These are phyloP conservation scores for Helostoma temminkii DNA, from an alignment of 2,797 vertebrate genomes.

Conservation along the genomic window DNA sequence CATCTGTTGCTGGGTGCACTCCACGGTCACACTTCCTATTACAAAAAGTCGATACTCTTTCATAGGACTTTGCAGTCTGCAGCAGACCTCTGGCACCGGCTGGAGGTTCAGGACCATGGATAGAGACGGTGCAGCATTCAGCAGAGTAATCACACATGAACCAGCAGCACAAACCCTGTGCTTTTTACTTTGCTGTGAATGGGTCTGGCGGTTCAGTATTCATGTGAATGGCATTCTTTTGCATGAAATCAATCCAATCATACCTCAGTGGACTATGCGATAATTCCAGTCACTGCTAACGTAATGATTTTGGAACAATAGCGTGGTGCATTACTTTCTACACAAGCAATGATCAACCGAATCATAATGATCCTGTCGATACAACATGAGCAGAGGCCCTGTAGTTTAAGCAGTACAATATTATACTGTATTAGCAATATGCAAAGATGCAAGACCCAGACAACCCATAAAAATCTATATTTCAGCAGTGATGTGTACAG, in stretches of 20 bases:
- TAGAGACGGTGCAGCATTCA: constrained; percentile 70
- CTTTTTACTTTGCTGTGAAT: constrained; percentile 30
- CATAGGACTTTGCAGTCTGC: constrained; percentile 65
- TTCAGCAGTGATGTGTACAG: neutral
- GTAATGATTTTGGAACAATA: constrained; percentile 10
- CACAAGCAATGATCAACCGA: constrained; percentile 1
- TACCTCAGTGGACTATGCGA: constrained; percentile 16
- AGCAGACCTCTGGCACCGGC: constrained; percentile 71
- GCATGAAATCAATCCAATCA: constrained; percentile 40
- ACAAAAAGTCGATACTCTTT: constrained; percentile 83
- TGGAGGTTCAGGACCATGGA: constrained; percentile 78
- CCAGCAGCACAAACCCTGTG: constrained; percentile 33
- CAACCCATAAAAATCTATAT: neutral
- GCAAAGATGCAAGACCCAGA: neutral
- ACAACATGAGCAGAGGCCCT: neutral
- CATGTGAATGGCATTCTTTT: constrained; percentile 32
- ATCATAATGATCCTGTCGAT: neutral
- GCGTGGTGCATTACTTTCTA: constrained; percentile 5
- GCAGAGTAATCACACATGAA: constrained; percentile 64
- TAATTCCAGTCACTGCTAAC: neutral
- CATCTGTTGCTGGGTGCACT: constrained; percentile 77
- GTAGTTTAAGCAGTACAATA: neutral
- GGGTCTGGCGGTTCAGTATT: constrained; percentile 31
- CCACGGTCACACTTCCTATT: constrained; percentile 80
- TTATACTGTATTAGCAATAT: neutral